Conservation (phyloP, 53 echinoderm and acorn worm species). For the Apostichopus leukothele region DNA sequence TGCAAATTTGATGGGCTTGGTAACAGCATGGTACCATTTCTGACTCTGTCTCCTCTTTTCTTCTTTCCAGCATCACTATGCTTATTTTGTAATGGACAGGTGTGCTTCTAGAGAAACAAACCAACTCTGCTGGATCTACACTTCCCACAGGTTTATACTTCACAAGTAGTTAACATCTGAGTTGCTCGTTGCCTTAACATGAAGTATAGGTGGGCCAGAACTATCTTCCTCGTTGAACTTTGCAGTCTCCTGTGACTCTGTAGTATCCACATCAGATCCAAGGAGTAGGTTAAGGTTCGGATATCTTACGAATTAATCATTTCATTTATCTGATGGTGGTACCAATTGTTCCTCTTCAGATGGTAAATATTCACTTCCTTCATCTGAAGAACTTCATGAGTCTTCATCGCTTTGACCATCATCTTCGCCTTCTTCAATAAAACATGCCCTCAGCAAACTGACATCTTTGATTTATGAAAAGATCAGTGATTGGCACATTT, state of each 20-base stretch:
- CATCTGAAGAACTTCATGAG: not conserved
- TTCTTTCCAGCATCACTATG: slow-evolving; percentile 19
- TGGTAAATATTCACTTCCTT: not conserved
- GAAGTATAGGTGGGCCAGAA: not conserved
- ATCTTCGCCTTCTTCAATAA: not conserved
- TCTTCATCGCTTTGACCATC: not conserved
- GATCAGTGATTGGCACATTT: slow-evolving; percentile 38
- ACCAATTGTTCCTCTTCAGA: slow-evolving; percentile 3
- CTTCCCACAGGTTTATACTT: slow-evolving; percentile 52
- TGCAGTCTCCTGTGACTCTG: not conserved
- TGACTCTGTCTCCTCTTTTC: not conserved
- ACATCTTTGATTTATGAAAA: not conserved
- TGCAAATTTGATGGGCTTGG: slow-evolving; percentile 37
- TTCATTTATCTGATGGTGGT: slow-evolving; percentile 19
- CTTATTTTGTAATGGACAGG: slow-evolving; percentile 62
- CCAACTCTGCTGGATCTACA: slow-evolving; percentile 58
- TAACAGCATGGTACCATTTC: slow-evolving; percentile 41
- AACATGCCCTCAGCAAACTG: not conserved
- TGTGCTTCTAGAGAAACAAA: slow-evolving; percentile 62
- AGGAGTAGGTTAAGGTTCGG: not conserved
- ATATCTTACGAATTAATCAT: slow-evolving; percentile 17
- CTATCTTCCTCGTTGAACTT: not conserved
- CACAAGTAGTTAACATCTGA: slow-evolving; percentile 53
- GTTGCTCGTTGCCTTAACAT: slow-evolving; percentile 25
- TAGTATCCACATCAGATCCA: not conserved